These are phyloP conservation scores for Penaeus indicus DNA, from an alignment of 1,140 invertebrate genomes.

Conservation along the genomic window DNA sequence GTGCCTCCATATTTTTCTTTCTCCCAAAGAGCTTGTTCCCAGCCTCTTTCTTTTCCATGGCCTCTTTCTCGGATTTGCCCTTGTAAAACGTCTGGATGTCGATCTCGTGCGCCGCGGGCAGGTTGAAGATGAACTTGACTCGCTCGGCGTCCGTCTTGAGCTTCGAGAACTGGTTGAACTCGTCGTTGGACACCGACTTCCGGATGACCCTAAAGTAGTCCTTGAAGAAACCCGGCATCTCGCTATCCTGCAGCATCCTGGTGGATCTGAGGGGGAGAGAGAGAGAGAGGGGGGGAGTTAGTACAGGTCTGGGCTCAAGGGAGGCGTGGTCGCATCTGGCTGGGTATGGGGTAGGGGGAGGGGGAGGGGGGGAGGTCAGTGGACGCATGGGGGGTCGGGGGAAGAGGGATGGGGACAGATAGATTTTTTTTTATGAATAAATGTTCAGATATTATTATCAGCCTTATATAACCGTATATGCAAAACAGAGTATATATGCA, in stretches of 20 bases:
- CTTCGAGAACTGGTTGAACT: conserved; percentile 65
- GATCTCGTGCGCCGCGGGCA: conserved; percentile 68
- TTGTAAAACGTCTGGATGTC: conserved; percentile 65
- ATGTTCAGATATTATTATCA: not conserved
- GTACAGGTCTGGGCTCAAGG: no score
- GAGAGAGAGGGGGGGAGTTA: not conserved
- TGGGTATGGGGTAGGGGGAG: no score
- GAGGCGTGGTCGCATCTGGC: no score
- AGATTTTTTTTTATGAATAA: not conserved
- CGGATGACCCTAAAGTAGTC: conserved; percentile 62
- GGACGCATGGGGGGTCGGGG: no score
- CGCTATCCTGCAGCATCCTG: conserved; percentile 63
- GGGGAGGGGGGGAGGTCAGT: no score
- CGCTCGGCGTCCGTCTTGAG: conserved; percentile 68
- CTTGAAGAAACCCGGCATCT: conserved; percentile 65
- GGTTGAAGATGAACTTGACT: conserved; percentile 67
- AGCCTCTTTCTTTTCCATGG: conserved; percentile 78
- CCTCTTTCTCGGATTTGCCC: conserved; percentile 78
- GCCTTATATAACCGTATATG: not conserved
- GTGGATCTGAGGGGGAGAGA: conserved; percentile 39
- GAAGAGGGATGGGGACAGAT: no score
- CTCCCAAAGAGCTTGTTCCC: conserved; percentile 85
- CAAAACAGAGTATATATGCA: not conserved
- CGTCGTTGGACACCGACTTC: conserved; percentile 59
- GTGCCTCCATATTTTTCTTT: conserved; percentile 81